These are phyloP conservation scores for Anoncus sp. DNA, from an alignment of 2,888 invertebrate species.

Conservation along the genomic window DNA sequence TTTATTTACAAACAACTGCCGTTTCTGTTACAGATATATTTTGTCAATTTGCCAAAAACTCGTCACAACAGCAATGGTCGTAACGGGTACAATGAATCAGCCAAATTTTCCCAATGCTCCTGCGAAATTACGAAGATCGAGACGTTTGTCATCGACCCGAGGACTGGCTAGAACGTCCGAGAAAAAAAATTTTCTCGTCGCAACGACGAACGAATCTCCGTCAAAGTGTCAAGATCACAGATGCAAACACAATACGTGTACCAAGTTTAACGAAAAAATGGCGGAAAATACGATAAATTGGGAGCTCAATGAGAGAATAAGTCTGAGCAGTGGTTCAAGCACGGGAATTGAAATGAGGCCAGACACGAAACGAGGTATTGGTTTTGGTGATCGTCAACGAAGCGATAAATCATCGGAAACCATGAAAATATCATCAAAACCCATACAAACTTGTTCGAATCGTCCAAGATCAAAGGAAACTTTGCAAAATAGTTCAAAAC, in stretches of 20 bases:
- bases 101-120: conserved; percentile 61
- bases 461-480: conserved; percentile 19
- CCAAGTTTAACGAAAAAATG: conserved; percentile 43
- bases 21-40: conserved; percentile 4
- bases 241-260: conserved; percentile 61
- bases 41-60: neutral
- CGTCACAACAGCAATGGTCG: conserved; percentile 64
- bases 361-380: conserved; percentile 73
- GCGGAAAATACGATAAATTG: conserved; percentile 75
- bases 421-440: conserved; percentile 23
- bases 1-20: too few relatives aligned
- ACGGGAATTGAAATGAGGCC: conserved; percentile 74
- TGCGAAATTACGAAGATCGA: conserved; percentile 75
- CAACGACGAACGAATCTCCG: conserved; percentile 44
- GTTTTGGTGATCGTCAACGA: conserved; percentile 70
- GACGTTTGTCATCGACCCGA: conserved; percentile 79
- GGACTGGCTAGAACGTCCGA: conserved; percentile 67
- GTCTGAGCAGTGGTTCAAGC: conserved; percentile 79
- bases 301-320: conserved; percentile 81
- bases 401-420: conserved; percentile 37
- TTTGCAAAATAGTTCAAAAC: conserved; percentile 47
- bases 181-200: conserved; percentile 42
- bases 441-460: conserved; percentile 3
- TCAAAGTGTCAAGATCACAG: conserved; percentile 60
- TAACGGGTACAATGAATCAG: conserved; percentile 65